These are phyloP conservation scores for Indri indri DNA, from an alignment of 2,113 vertebrate species.

Conservation along the genomic window DNA sequence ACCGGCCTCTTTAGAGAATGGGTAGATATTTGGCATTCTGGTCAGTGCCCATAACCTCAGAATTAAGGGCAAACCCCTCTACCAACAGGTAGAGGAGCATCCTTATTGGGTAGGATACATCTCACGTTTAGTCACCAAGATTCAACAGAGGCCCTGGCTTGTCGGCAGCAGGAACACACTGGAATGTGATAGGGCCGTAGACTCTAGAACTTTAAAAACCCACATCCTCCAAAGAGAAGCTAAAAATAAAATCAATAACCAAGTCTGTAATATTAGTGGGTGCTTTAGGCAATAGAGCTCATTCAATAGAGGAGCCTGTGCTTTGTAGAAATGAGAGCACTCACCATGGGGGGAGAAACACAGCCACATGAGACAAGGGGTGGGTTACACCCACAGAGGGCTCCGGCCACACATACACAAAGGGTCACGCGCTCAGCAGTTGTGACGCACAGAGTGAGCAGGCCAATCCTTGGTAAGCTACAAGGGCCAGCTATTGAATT, in stretches of 20 bases:
- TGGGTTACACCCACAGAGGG: not conserved
- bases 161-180: no score
- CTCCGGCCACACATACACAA: rapidly evolving
- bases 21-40: not conserved
- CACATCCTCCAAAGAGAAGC: not conserved
- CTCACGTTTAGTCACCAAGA: rapidly evolving
- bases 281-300: not conserved
- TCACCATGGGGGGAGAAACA: not conserved
- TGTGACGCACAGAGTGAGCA: no score
- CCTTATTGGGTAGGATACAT: not conserved
- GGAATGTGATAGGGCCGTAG: not conserved
- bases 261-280: not conserved
- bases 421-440: rapidly evolving
- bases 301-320: not conserved
- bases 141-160: no score
- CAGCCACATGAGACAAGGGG: not conserved
- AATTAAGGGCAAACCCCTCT: not conserved
- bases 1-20: not conserved
- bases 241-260: not conserved
- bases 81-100: not conserved
- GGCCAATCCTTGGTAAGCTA: not conserved
- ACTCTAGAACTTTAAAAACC: not conserved
- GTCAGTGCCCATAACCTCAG: not conserved
- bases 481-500: no score
- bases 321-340: not conserved